Evolutionary conservation across 2,888 invertebrate species (phyloP), one percentile per base, ranked within the genome.

Genomic region (Platycnemis pennipes): DNA sequence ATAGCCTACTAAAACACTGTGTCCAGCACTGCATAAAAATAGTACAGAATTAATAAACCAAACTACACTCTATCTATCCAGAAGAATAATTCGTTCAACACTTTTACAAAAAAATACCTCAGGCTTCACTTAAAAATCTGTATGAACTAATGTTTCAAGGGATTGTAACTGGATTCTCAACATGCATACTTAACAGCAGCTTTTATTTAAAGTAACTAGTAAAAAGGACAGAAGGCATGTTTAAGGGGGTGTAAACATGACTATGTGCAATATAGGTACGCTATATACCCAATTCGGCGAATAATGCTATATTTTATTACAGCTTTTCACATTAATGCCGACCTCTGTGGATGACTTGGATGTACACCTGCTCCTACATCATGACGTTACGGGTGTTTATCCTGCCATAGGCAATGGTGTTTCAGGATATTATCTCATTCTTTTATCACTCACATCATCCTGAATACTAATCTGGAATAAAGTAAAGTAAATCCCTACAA

Each of bases 381-480:
- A 53, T 91, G 91, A 56, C 26, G 91, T n/a, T 63, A 69, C 91
- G 91, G 91, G 91, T 44, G 91, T 63, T 42, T 42, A 91, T 91
- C 91, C 91, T 69, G 45, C 91, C 63, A 56, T 44, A 63, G 89
- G 53, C 42, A 49, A 53, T 31, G 91, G n/a, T 91, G 63, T 91
- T 91, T 91, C 91, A 69, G 91, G 91, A 37, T 37, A 63, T 37
- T 91, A 63, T 63, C 63, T 91, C 63, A 56, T 63, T 63, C 44
- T 56, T 42, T 91, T 69, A 91, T 91, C 89, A 89, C 89, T 53
- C 91, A 91, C 91, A 91, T 91, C 91, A 26, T 91, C 91, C 91
- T 91, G 91, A 91, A 69, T 91, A 91, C 91, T 91, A 91, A 91
- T 91, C 91, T 91, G 91, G 63, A 91, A 91, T 63, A 91, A 91